Evolutionary conservation across 2,797 vertebrate species (phyloP), one percentile per base, ranked within the genome.

Genomic region (Scolopax rusticola): DNA sequence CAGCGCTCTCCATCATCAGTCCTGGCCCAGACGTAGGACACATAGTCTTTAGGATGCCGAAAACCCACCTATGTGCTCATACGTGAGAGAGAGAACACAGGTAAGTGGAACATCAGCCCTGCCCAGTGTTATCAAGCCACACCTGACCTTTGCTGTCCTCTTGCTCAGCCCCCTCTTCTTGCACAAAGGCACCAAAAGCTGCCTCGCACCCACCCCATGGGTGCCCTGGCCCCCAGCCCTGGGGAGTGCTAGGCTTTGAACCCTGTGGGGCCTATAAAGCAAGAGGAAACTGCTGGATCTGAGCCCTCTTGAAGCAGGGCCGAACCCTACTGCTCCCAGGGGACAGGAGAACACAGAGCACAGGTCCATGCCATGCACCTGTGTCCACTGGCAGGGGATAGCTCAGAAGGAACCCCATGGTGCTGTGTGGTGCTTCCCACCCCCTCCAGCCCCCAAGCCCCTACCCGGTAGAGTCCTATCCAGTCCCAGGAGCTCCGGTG

Each of bases 401-500:
- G 40, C 59, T 83, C 36, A 51, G 74, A 84, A 75, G 56, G 68
- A 82, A 70, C 56, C 81, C 67, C 4, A 0, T 11, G 6, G 60
- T 63, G 84, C 79, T 79, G 36, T 75, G 79, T 59, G 77, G 69
- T 16, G 65, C 33, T 79, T 47, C 92, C 89, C 78, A 15, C 54
- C 45, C 83, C 54, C 83, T 85, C 83, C 89, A 92, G 65, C 61
- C 40, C 68, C 71, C 68, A 65, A 67, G 82, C 56, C 78, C 97
- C 97, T 95, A 99, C 99, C 99, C 98, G 98, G 97, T 99, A 99
- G 89, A 99, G 98, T 77, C 99, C 99, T 33, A 99, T 99, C 99
- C 99, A 99, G 98, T 99, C 99, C 99, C 99, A 99, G 94, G 99
- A 99, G 97, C 99, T 99, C 96, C 99, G 99, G 73, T 98, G 94